Conservation (phyloP, 2,113 vertebrate species). For the Trichechus manatus region DNA sequence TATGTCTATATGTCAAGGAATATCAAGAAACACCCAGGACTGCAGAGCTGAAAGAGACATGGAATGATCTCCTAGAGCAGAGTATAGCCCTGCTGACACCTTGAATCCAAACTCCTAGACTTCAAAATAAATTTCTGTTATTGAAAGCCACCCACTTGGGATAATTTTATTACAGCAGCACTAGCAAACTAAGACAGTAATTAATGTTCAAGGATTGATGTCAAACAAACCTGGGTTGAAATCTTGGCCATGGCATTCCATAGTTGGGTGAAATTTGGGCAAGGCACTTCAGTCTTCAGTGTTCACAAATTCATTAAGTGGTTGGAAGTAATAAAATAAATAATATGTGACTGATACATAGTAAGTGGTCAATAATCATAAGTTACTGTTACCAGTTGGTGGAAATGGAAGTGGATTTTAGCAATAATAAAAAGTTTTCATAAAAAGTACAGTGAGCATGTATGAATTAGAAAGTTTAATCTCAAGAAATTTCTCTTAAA, state of each 20-base stretch:
- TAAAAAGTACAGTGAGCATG: background rate
- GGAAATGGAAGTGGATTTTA: conserved; percentile 28
- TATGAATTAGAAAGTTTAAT: background rate
- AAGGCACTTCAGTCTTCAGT: background rate
- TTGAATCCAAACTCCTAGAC: background rate
- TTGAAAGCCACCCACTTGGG: background rate
- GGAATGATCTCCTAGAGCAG: background rate
- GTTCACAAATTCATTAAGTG: conserved; percentile 9
- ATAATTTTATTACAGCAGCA: background rate
- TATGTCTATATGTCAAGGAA: background rate
- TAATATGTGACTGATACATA: background rate
- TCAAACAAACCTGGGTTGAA: background rate
- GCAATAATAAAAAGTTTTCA: background rate
- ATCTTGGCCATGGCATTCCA: background rate
- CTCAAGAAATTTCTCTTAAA: conserved; percentile 1
- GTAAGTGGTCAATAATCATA: background rate
- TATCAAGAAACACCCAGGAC: background rate
- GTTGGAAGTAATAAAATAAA: conserved; percentile 3
- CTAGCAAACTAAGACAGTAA: background rate
- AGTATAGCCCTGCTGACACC: background rate
- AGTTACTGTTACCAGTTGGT: background rate
- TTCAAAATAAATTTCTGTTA: background rate
- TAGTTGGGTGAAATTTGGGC: background rate
- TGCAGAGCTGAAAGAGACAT: background rate
- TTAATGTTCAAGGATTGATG: background rate